phyloP scores from a whole-genome alignment of 2,113 vertebrate species.

The Oenanthe melanoleuca region DNA sequence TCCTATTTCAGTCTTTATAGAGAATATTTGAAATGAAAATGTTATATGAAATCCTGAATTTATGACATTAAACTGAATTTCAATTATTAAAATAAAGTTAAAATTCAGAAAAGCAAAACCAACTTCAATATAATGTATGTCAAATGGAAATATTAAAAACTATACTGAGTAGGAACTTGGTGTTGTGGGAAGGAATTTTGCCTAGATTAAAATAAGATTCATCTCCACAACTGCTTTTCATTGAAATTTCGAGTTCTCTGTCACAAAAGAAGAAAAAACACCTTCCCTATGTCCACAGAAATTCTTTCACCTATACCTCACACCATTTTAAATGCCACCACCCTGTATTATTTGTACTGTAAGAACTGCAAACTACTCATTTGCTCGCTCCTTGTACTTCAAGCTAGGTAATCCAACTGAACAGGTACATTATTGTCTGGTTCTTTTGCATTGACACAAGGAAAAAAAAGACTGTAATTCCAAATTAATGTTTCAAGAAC shows the following conservation, averaged over 20 bases:
- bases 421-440: not conserved
- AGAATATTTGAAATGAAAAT: not conserved
- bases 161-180: not conserved
- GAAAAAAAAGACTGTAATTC: not conserved
- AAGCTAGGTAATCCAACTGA: not conserved
- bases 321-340: not conserved
- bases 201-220: not conserved
- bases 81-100: not conserved
- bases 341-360: not conserved
- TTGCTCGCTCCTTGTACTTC: not conserved
- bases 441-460: not conserved
- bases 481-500: not conserved
- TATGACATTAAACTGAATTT: not conserved
- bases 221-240: not conserved
- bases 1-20: not conserved
- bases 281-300: not conserved
- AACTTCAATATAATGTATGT: rapidly evolving
- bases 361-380: not conserved
- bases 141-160: not conserved
- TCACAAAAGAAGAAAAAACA: not conserved
- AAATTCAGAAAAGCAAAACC: not conserved
- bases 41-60: not conserved
- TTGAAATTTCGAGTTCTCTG: not conserved
- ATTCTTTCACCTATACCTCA: not conserved
- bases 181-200: not conserved